Conservation (phyloP, 30 jellyfish, hydroid and myxozoan species). For the Aurelia aurita region DNA sequence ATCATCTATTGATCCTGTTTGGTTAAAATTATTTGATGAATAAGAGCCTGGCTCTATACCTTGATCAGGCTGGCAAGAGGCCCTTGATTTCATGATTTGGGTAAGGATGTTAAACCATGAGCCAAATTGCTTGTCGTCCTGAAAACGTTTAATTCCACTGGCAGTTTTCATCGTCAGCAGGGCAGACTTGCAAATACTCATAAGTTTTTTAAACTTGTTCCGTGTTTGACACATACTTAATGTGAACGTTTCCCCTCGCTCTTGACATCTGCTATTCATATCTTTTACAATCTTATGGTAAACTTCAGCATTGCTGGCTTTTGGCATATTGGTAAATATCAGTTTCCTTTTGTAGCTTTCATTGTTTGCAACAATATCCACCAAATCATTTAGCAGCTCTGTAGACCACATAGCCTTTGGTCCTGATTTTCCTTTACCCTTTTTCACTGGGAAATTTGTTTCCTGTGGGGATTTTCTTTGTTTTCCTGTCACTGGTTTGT, state of each 20-base stretch:
- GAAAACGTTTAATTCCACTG: constrained; percentile 21
- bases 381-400: constrained; percentile 64
- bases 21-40: constrained; percentile 29
- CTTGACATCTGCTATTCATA: constrained; percentile 67
- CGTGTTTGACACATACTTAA: constrained; percentile 48
- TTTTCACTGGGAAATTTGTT: constrained; percentile 28
- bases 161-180: constrained; percentile 51
- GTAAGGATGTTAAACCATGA: constrained; percentile 51
- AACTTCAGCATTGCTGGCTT: constrained; percentile 63
- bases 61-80: constrained; percentile 57
- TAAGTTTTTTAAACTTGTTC: constrained; percentile 51
- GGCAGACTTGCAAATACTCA: constrained; percentile 65
- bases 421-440: constrained; percentile 52
- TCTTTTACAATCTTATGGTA: constrained; percentile 51
- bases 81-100: constrained; percentile 59
- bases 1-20: constrained; percentile 13
- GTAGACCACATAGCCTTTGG: constrained; percentile 62
- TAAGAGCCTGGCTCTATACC: constrained; percentile 56
- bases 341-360: constrained; percentile 66
- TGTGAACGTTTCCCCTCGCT: constrained; percentile 52
- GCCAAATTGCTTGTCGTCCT: constrained; percentile 52
- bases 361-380: constrained; percentile 57
- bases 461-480: constrained; percentile 13
- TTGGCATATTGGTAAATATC: constrained; percentile 44
- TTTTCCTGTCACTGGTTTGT: constrained; percentile 30